Base-by-base conservation (phyloP, 2,797 vertebrate species). In the Chelon auratus region DNA sequence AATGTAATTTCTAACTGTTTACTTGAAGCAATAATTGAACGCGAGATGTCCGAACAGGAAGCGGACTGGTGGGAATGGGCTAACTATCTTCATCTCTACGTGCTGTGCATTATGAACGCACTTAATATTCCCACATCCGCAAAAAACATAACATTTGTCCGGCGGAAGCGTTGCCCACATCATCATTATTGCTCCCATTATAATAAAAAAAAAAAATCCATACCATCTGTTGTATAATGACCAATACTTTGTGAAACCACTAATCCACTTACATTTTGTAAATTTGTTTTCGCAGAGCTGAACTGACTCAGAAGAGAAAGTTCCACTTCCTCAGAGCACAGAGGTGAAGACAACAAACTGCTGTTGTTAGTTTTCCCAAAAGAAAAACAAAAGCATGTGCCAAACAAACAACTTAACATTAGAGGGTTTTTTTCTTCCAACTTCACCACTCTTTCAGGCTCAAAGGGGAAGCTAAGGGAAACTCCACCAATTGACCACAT, bases 31-130 rank as follows among this genome's bases (percentile, higher is more conserved):
- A 63, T 43, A 54, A 57, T 30, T 72, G 26, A 24, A n/a, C 37
- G 51, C 37, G 47, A 51, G 61, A 72, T 54, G 15, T 67, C 43
- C 61, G 30, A 42, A 43, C 51, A 62, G 59, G 70, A 77, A 61
- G 1, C 57, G 30, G 42, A 50, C 55, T 14, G 50, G 11, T 52
- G 39, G 12, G 26, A 68, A 54, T 58, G 17, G 15, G 62, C 8
- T 5, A n/a, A 65, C 51, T 4, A 2, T 75, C 52, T 53, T 45
- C 7, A 43, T 55, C 54, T 73, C 22, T 17, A 42, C 43, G 22
- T 36, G 10, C 2, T 50, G 22, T 42, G 10, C 2, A n/a, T 18
- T 18, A 8, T 10, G 18, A 48, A 40, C 6, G 17, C 2, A 13
- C 10, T 12, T 4, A 1, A 33, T 40, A 36, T n/a, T 42, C 20